Evolutionary conservation across 2,888 invertebrate species (phyloP), one percentile per base, ranked within the genome.

Genomic region (Nysson spinosus): DNA sequence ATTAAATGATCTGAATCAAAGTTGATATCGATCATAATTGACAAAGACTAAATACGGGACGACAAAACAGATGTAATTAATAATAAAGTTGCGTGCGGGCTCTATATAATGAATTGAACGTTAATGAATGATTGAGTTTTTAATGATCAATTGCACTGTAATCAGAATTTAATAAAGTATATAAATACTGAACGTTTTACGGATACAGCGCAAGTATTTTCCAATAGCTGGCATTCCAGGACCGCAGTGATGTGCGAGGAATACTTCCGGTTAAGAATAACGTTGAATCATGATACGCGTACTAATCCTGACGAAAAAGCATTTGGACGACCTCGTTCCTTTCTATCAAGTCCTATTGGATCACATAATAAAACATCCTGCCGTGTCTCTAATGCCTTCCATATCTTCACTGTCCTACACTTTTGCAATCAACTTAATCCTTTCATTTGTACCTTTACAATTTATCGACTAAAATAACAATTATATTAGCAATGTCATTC

Each of bases 151-250:
- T n/a, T n/a, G n/a, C n/a, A n/a, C n/a, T n/a, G n/a, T n/a, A n/a
- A n/a, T n/a, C n/a, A n/a, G n/a, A n/a, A n/a, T n/a, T n/a, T n/a
- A n/a, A n/a, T n/a, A n/a, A n/a, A n/a, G n/a, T n/a, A n/a, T n/a
- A n/a, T n/a, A n/a, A n/a, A n/a, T n/a, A n/a, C n/a, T n/a, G n/a
- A n/a, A n/a, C n/a, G n/a, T n/a, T n/a, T n/a, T n/a, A n/a, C n/a
- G n/a, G 43, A 39, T 37, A 52, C 22, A 43, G 12, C 35, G 24
- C 47, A 47, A 28, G 51, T 37, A 42, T 44, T 56, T 42, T 67
- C 56, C 43, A 6, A 3, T 47, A 68, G 56, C 62, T 37, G 51
- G 62, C 68, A 56, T 68, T 68, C 51, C 68, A 68, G 56, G 68
- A 56, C 49, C 39, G 68, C 68, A 56, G 62, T 35, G 35, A 50